These are phyloP conservation scores for Perizoma flavofasciatum DNA, from an alignment of 2,888 invertebrate species.

Conservation along the genomic window DNA sequence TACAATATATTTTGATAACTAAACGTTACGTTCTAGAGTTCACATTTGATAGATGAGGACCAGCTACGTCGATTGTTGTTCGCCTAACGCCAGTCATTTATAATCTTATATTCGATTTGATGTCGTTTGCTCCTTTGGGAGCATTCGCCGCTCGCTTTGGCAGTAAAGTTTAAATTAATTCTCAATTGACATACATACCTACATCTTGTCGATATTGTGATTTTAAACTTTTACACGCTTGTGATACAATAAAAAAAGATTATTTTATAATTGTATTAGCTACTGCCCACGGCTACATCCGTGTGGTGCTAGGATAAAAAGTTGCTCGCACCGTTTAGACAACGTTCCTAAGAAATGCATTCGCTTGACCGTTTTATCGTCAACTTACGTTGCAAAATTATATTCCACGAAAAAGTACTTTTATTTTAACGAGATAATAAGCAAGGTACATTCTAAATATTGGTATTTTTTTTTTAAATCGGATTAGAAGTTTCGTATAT, in stretches of 20 bases:
- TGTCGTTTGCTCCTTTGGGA: conserved; percentile 73
- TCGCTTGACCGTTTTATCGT: too few relatives aligned
- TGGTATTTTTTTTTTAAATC: too few relatives aligned
- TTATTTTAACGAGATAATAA: too few relatives aligned
- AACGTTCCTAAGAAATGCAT: too few relatives aligned
- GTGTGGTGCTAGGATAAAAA: too few relatives aligned
- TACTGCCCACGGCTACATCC: too few relatives aligned
- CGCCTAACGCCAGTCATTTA: conserved; percentile 71
- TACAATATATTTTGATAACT: conserved; percentile 42
- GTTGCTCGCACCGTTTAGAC: too few relatives aligned
- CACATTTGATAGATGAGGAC: conserved; percentile 57
- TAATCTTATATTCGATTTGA: conserved; percentile 80
- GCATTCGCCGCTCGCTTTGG: conserved; percentile 69
- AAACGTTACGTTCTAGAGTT: conserved; percentile 45
- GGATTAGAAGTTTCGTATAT: too few relatives aligned
- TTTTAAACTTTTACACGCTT: conserved; percentile 63
- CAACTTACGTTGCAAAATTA: too few relatives aligned
- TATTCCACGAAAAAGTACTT: too few relatives aligned
- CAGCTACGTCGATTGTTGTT: conserved; percentile 62
- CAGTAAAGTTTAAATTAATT: conserved; percentile 81
- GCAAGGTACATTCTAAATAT: too few relatives aligned
- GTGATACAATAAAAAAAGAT: conserved; percentile 52
- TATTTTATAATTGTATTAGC: conserved; percentile 35
- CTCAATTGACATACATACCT: conserved; percentile 74
- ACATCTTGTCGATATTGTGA: conserved; percentile 65